Conservation (phyloP, 2,113 vertebrate species). For the Candoia aspera region DNA sequence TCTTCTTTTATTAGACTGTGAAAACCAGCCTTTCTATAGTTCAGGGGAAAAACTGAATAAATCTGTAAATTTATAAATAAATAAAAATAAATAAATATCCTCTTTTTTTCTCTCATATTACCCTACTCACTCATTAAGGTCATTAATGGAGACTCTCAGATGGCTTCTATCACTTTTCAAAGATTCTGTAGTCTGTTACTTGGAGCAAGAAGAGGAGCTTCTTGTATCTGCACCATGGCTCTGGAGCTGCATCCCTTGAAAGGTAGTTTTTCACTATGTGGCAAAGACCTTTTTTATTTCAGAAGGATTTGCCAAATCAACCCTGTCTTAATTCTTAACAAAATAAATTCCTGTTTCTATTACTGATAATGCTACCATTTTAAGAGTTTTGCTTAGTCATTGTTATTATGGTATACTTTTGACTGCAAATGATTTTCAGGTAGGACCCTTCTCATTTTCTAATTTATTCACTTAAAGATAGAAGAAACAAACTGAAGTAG, state of each 20-base stretch:
- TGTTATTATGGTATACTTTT: neutral
- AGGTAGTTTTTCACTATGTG: neutral
- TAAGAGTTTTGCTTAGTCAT: neutral
- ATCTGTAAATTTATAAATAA: no score
- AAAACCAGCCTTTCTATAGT: neutral
- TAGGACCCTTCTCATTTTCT: neutral
- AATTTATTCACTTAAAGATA: neutral
- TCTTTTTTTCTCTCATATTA: neutral
- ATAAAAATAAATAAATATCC: no score
- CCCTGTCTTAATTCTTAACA: no score
- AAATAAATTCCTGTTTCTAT: neutral
- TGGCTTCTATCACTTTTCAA: neutral
- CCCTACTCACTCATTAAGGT: neutral
- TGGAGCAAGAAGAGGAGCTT: neutral
- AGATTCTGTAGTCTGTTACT: neutral
- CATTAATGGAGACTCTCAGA: neutral
- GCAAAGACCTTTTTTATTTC: neutral
- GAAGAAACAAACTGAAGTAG: neutral
- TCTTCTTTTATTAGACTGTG: neutral
- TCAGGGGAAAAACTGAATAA: conserved; percentile 15
- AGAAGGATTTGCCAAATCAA: neutral
- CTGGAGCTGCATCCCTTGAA: neutral
- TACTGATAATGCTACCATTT: neutral
- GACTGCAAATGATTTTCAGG: neutral
- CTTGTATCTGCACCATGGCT: neutral